phyloP scores from a whole-genome alignment of 2,797 vertebrate genomes.

The Poeciliopsis turneri region DNA sequence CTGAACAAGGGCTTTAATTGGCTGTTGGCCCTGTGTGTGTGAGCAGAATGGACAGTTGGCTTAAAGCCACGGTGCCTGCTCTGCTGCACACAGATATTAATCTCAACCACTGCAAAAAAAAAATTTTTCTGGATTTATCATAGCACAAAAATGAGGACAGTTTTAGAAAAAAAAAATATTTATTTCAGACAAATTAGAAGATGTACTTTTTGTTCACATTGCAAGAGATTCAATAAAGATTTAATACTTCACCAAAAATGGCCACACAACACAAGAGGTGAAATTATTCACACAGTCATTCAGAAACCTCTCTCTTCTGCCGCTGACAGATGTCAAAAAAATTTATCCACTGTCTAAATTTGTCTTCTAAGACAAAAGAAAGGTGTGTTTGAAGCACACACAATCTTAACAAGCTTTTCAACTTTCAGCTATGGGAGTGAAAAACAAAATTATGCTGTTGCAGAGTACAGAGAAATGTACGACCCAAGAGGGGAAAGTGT shows the following conservation, averaged over 20 bases:
- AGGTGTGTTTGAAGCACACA: background rate
- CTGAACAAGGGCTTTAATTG: conserved; percentile 69
- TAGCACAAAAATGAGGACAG: conserved; percentile 22
- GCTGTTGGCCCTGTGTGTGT: conserved; percentile 59
- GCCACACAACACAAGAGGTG: background rate
- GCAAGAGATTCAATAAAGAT: background rate
- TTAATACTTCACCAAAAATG: background rate
- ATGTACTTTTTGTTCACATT: background rate
- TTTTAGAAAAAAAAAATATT: background rate
- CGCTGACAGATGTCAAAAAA: background rate
- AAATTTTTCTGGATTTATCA: conserved; percentile 46
- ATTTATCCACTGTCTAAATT: background rate
- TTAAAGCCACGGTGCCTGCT: conserved; percentile 59
- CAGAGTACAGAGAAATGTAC: background rate
- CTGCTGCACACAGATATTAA: conserved; percentile 70
- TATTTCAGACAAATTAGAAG: background rate
- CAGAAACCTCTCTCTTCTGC: background rate
- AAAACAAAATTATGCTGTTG: background rate
- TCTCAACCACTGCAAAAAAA: conserved; percentile 52
- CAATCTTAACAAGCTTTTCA: background rate
- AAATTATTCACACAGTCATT: background rate
- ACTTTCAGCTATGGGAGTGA: background rate
- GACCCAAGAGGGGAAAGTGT: background rate
- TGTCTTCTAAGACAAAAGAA: background rate
- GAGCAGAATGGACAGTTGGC: conserved; percentile 73